Percentiles rank a stretch among this genome's conserved stretches.
Evolutionary conservation across 2,113 vertebrate genomes (phyloP).

Genomic region (Apodemus sylvaticus): DNA sequence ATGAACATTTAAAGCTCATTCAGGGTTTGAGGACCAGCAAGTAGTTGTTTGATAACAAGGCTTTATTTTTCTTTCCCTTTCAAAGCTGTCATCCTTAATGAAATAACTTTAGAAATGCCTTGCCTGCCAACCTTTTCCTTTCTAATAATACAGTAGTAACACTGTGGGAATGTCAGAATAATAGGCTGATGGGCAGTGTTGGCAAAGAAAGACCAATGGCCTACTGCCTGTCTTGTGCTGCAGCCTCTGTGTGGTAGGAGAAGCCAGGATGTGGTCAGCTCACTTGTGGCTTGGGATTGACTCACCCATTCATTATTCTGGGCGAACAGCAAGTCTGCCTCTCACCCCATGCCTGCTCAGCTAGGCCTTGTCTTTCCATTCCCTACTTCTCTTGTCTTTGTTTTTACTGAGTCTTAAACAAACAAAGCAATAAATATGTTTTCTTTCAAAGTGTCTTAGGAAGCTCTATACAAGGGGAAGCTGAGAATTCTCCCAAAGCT

Average conservation of each 20-base stretch:
- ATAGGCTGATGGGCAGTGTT: slow-evolving; percentile 8
- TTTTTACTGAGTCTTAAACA: slow-evolving; percentile 39
- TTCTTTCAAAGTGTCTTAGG: not conserved
- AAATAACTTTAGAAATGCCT: slow-evolving; percentile 57
- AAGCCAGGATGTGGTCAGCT: slow-evolving; percentile 38
- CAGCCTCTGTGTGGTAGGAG: not conserved
- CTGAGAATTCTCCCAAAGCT: not conserved
- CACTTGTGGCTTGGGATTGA: not conserved
- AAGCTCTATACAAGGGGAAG: not conserved
- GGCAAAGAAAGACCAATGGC: slow-evolving; percentile 41
- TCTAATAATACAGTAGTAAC: slow-evolving; percentile 51
- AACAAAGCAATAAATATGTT: not conserved
- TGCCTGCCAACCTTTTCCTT: slow-evolving; percentile 65
- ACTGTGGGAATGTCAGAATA: slow-evolving; percentile 73
- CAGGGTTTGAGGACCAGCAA: slow-evolving; percentile 56
- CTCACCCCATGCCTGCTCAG: not conserved
- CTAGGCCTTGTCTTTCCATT: not conserved
- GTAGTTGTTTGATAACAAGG: slow-evolving; percentile 53
- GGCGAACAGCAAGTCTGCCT: not conserved
- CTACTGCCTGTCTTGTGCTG: slow-evolving; percentile 3
- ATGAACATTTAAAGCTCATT: slow-evolving; percentile 43
- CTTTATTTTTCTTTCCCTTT: slow-evolving; percentile 38
- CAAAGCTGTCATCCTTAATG: slow-evolving; percentile 74
- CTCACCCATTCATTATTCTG: slow-evolving; percentile 43
- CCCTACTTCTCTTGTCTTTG: not conserved